phyloP scores from a whole-genome alignment of 2,888 invertebrate genomes.

The Melieria picta region DNA sequence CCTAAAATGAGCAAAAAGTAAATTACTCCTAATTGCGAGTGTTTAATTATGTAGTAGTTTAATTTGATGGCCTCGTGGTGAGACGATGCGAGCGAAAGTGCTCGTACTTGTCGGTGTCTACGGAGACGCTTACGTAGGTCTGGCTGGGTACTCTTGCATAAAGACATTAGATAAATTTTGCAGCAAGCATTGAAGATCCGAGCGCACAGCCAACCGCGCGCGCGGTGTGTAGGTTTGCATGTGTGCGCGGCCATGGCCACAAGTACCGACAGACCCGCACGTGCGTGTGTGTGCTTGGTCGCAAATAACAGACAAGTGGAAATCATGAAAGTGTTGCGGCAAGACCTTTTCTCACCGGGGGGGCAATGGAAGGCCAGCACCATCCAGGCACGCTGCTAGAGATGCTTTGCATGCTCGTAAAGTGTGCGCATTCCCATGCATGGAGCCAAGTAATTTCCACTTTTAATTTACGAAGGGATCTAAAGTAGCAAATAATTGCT shows the following conservation, averaged over 20 bases:
- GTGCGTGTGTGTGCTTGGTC: neutral
- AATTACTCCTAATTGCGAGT: slow-evolving; percentile 63
- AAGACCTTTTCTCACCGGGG: too few species aligned
- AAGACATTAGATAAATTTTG: slow-evolving; percentile 47
- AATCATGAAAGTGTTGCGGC: too few species aligned
- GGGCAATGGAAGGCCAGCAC: neutral
- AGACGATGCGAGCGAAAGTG: neutral
- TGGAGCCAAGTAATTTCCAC: slow-evolving; percentile 41
- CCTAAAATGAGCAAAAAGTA: slow-evolving; percentile 51
- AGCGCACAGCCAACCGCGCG: slow-evolving; percentile 27
- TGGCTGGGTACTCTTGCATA: slow-evolving; percentile 44
- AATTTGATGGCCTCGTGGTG: slow-evolving; percentile 56
- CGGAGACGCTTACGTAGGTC: too few species aligned
- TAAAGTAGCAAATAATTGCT: slow-evolving; percentile 57
- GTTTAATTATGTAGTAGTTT: slow-evolving; percentile 63
- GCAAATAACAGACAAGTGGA: too few species aligned
- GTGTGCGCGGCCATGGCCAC: too few species aligned
- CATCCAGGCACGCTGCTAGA: neutral
- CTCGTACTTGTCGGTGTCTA: too few species aligned
- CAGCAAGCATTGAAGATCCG: slow-evolving; percentile 12
- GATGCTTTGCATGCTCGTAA: neutral
- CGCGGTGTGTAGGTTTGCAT: neutral
- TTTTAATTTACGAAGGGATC: slow-evolving; percentile 53
- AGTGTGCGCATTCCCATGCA: neutral
- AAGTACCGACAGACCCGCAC: neutral